Conservation (phyloP, 2,797 vertebrate species). For the Sebastiscus albofasciatus region DNA sequence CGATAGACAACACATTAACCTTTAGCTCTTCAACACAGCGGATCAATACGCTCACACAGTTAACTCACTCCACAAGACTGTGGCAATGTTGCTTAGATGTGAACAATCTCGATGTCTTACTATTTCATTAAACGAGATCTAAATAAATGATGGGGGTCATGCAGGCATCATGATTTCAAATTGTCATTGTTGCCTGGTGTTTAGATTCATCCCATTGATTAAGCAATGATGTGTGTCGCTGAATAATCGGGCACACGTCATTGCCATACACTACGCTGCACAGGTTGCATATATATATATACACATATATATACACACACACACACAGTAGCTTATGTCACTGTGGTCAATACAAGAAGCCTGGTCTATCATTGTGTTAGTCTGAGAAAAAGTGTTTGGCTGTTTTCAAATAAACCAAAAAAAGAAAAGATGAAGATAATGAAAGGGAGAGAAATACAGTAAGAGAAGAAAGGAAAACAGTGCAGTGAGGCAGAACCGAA, state of each 20-base stretch:
- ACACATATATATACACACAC: too few species aligned
- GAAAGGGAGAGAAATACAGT: neutral
- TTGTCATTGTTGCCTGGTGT: constrained; percentile 11
- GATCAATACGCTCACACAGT: constrained; percentile 73
- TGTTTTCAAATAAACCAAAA: neutral
- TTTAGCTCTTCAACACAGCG: constrained; percentile 76
- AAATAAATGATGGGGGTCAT: constrained; percentile 37
- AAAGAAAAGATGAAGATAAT: neutral
- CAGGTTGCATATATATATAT: neutral
- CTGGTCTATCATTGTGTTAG: neutral
- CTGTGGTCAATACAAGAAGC: neutral
- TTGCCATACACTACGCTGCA: neutral
- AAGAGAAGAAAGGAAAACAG: too few species aligned
- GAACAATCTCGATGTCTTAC: constrained; percentile 41
- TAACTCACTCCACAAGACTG: constrained; percentile 61
- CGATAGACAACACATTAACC: constrained; percentile 84
- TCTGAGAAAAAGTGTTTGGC: neutral
- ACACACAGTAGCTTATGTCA: neutral
- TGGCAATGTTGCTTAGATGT: constrained; percentile 35
- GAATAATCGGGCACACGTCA: neutral
- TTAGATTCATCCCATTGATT: constrained; percentile 49
- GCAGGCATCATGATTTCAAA: constrained; percentile 19
- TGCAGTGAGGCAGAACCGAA: neutral
- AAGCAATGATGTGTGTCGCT: constrained; percentile 20
- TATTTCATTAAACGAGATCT: constrained; percentile 41